Evolutionary conservation across 2,888 invertebrate genomes (phyloP), one percentile per base, ranked within the genome.

Genomic region (Brachylomia viminalis): DNA sequence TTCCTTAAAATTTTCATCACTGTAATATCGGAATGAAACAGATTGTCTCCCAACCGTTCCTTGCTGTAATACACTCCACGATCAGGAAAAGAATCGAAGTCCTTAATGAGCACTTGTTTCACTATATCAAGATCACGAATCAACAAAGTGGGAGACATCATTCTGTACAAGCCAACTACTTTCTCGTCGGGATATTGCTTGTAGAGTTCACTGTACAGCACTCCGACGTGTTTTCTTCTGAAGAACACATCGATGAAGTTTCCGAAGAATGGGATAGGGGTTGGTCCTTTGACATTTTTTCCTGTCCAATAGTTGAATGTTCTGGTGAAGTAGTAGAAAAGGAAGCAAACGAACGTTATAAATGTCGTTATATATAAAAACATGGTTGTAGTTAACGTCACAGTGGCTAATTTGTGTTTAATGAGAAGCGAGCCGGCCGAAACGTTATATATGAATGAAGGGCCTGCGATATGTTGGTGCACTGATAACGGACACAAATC

Each of bases 41-140:
- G 77, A 70, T 94, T 94, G 23, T 87, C 89, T 64, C 92, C 92
- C n/a, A 94, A 67, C 10, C 87, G 88, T 70, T 91, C 83, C 47
- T 92, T 90, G 65, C 91, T 91, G 52, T 91, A 90, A 45, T 89
- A 87, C 15, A 91, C 45, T 27, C 92, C 92, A 59, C 94, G 91
- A 23, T 93, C 91, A 17, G 89, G 80, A 61, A 94, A 94, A 1
- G 52, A 66, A 13, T 92, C 89, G 52, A 94, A 94, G 61, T 94
- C 94, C 68, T 93, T 94, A 13, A 93, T 88, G 11, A 94, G 79
- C 42, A 94, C 88, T 62, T 91, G 89, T 74, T 92, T 94, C 23
- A 91, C 90, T 56, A 92, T 80, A 70, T 94, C 92, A 33, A 93
- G 87, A 77, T 95, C 94, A 23, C 92, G 89, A 59, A 95, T 85